phyloP scores from a whole-genome alignment of 2,113 vertebrate genomes.

The Solea senegalensis region DNA sequence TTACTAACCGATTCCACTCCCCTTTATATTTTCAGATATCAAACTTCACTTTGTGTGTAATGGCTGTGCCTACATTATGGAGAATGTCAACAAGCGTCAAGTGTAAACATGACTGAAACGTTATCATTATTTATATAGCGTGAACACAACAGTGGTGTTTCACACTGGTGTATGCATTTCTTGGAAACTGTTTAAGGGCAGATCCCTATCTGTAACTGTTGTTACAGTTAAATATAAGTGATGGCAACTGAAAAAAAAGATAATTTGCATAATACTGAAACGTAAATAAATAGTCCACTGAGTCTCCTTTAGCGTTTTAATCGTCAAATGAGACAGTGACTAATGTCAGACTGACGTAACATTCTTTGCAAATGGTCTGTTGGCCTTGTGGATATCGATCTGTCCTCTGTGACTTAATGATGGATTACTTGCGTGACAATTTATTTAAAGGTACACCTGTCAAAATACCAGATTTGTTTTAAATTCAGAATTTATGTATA shows the following conservation, averaged over 20 bases:
- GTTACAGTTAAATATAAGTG: constrained; percentile 13
- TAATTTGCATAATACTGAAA: not conserved
- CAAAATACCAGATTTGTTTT: not conserved
- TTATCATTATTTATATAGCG: constrained; percentile 1
- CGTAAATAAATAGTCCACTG: constrained; percentile 1
- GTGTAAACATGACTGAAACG: not conserved
- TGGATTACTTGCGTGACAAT: constrained; percentile 1
- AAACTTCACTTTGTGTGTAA: not conserved
- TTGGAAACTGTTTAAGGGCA: not conserved
- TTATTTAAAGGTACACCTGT: not conserved
- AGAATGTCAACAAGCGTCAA: not conserved
- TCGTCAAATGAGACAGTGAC: not conserved
- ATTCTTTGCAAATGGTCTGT: constrained; percentile 1
- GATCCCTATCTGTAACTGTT: not conserved
- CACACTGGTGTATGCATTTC: constrained; percentile 4
- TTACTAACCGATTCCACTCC: not conserved
- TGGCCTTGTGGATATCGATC: not conserved
- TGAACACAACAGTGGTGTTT: not conserved
- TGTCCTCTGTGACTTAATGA: not conserved
- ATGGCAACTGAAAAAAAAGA: constrained; percentile 1
- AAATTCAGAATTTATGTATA: not conserved
- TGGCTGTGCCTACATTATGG: not conserved
- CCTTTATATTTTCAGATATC: not conserved
- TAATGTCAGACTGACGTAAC: constrained; percentile 3
- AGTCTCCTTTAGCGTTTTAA: not conserved